These are phyloP conservation scores for Ceramica pisi DNA, from an alignment of 2,888 invertebrate genomes.

Conservation along the genomic window DNA sequence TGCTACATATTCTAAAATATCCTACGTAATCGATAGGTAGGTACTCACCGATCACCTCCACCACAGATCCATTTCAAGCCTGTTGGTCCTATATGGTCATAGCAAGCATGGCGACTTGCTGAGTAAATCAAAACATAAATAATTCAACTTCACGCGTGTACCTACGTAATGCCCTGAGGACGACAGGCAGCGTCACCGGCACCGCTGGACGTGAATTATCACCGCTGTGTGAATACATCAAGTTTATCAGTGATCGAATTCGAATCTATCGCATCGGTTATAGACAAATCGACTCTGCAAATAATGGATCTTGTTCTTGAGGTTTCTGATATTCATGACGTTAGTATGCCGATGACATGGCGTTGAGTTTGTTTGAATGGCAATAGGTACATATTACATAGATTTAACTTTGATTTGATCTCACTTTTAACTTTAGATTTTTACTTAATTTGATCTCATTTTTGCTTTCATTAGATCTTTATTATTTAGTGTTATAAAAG, in stretches of 20 bases:
- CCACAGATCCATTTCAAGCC: slow-evolving; percentile 7
- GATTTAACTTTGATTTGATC: too few species aligned
- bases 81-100: slow-evolving; percentile 3
- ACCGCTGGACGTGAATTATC: slow-evolving; percentile 21
- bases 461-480: too few species aligned
- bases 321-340: background rate
- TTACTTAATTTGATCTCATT: too few species aligned
- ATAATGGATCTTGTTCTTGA: background rate
- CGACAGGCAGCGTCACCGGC: slow-evolving; percentile 23
- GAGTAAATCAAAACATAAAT: slow-evolving; percentile 27
- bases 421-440: too few species aligned
- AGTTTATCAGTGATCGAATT: slow-evolving; percentile 21
- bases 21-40: background rate
- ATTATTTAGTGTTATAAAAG: too few species aligned
- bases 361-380: background rate
- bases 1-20: background rate
- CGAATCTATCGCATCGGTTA: slow-evolving; percentile 12
- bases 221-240: slow-evolving; percentile 18
- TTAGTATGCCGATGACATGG: background rate
- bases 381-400: too few species aligned
- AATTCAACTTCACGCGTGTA: slow-evolving; percentile 24
- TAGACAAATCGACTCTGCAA: background rate
- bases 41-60: background rate
- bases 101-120: slow-evolving; percentile 4
- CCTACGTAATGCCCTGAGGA: slow-evolving; percentile 5